Conservation (phyloP, 1,140 invertebrate species). For the Andrena cerasifolii region DNA sequence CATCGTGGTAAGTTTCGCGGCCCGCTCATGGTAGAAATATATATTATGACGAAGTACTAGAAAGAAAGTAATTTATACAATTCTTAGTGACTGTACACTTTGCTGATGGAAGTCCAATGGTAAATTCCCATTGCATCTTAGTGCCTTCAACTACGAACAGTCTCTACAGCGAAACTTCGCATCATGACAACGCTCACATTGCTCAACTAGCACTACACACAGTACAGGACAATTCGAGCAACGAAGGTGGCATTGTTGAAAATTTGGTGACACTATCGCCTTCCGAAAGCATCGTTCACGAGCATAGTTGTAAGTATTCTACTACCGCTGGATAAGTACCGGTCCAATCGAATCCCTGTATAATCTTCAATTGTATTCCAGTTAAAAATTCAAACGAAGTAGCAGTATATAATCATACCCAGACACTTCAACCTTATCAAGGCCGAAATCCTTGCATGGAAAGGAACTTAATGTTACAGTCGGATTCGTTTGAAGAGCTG, state of each 20-base stretch:
- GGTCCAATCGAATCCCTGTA: neutral
- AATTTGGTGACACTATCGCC: constrained; percentile 80
- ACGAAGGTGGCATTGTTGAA: constrained; percentile 65
- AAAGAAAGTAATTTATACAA: constrained; percentile 11
- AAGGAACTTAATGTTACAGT: constrained; percentile 88
- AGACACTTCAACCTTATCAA: constrained; percentile 90
- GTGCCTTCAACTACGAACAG: constrained; percentile 76
- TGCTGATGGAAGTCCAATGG: constrained; percentile 83
- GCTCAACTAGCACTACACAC: constrained; percentile 64
- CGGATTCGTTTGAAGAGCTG: constrained; percentile 84
- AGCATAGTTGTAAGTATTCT: constrained; percentile 75
- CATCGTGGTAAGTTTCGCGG: constrained; percentile 76
- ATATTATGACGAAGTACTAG: neutral
- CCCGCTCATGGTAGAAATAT: neutral
- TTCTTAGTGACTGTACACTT: constrained; percentile 79
- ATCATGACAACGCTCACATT: constrained; percentile 71
- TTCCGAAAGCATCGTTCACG: constrained; percentile 77
- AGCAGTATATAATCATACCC: constrained; percentile 72
- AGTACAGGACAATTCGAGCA: constrained; percentile 60
- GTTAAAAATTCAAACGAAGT: constrained; percentile 83
- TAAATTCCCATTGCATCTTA: constrained; percentile 79
- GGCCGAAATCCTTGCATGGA: constrained; percentile 95
- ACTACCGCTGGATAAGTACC: neutral
- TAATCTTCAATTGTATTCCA: constrained; percentile 49
- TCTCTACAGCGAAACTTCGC: constrained; percentile 71